Evolutionary conservation across 2,888 invertebrate species (phyloP), one percentile per base, ranked within the genome.

Genomic region (Gonocerus acuteangulatus): DNA sequence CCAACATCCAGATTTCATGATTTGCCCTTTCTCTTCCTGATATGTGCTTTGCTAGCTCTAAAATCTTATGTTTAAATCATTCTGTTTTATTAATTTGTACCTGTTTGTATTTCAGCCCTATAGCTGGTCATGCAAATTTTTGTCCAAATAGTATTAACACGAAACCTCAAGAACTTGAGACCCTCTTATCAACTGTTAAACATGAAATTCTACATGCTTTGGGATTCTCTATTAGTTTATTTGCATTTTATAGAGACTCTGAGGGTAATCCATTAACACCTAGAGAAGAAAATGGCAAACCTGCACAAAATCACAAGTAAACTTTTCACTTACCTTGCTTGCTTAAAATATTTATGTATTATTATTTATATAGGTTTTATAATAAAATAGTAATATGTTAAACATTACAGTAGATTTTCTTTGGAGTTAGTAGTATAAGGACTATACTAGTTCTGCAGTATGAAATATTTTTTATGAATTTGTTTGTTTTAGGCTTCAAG

Each of bases 151-250:
- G 92, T 70, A 86, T 99, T 66, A 93, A 91, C 64, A 92, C 91
- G 16, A 90, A 90, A 71, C 84, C 86, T 48, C 87, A 95, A 69
- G 95, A 97, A 72, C 78, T 95, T 68, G 92, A 90, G 68, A 93
- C 90, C 1, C 79, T 95, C 2, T 78, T 95, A 68, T 95, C 96
- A 1, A 97, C 96, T 0, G 95, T 99, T 13, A 97, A 97, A 72
- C 99, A 99, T 74, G 99, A 99, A 75, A 96, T 99, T 73, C 78
- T 97, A 0, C 99, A 99, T 75, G 97, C 99, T 0, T 77, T 99
- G 51, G 97, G 96, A 0, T 97, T 99, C 77, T 96, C 96, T 13
- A 90, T 95, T 1, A 95, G 95, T 42, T 78, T 99, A 32, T 99
- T 91, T 75, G 97, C 96, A 0, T 99, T 97, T 75, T 95, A 88